Base-by-base conservation (phyloP, 2,888 invertebrate genomes). In the Prenolepis imparis region DNA sequence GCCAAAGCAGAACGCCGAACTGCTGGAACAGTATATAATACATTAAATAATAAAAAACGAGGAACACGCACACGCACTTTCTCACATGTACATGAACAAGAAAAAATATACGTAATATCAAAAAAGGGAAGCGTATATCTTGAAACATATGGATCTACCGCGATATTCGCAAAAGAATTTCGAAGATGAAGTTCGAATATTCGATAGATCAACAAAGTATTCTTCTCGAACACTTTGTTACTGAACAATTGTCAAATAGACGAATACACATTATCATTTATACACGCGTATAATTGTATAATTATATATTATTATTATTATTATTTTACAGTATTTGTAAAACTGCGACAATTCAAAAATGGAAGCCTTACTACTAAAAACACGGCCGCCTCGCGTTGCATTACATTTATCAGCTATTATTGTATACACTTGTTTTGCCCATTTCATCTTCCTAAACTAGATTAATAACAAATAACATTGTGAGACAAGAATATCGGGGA, bases 371-470 rank as follows among this genome's bases (percentile, higher is more conserved):
- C 70, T 85, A 67, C 70, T 85, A 67, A 86, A 87, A 88, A 86
- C 84, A 87, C 48, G 41, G 83, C 91, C 90, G 89, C 93, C 89
- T 91, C 89, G 89, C 89, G 92, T 89, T 85, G 89, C 90, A 91
- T 89, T 88, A 90, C 89, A 89, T 89, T 90, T 91, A 91, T 91
- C 88, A 80, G 91, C 87, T 90, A 87, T 84, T 90, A 57, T 41
- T 78, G 41, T 59, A 73, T 90, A 91, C n/a, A n/a, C 88, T 86
- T 89, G 87, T 90, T 92, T 91, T 92, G 90, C 90, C 91, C 90
- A 91, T 93, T 90, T 92, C 92, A 91, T 92, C 90, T 90, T 88
- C 90, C 91, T 89, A 85, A 90, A 91, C 85, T 92, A 92, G 89
- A 91, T 91, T 89, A 89, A 90, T 90, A 91, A 91, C 86, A 89